Base-by-base conservation (phyloP, 2,113 vertebrate species). In the Rhinogobius similis region DNA sequence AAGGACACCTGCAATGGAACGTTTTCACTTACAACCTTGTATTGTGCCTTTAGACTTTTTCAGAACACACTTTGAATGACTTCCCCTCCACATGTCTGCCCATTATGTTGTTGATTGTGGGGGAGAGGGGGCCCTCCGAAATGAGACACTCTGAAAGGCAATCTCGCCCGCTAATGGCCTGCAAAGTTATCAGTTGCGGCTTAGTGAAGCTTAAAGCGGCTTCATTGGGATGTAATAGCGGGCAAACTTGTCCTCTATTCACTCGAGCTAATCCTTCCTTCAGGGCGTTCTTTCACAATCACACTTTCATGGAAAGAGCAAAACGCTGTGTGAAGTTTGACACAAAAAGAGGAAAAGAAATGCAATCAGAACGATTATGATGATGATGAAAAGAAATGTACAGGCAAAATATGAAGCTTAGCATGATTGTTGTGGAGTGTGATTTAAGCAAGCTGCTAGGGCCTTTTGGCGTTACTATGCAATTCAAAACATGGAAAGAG, bases 141-240 rank as follows among this genome's bases (percentile, higher is more conserved):
- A 89, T 77, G 81, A 82, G 79, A 81, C 77, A 78, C 74, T 73
- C 67, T 75, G 76, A 88, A 82, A 91, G 83, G 84, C 90, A 91
- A 90, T 92, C 86, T 86, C 58, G 81, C 70, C 85, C 67, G 46
- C 83, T 92, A 92, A 92, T 90, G 90, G 85, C 88, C 90, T 88
- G 89, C 85, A 93, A 92, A 90, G 90, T 92, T 93, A 91, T 92
- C 90, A 90, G 89, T 89, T 86, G 89, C 84, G 76, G 92, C 88
- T 93, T 91, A 92, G 88, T 87, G 87, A 81, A 91, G 92, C 91
- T 90, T 90, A 92, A 86, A 84, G 84, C 81, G 55, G 84, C 90
- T 92, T 91, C 85, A 86, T 89, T 82, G 88, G 87, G 87, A 91
- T 88, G 88, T 89, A 92, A 90, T 90, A 91, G 89, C 88, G 80